These are phyloP conservation scores for Drosophila mercatorum DNA, from an alignment of 2,888 invertebrate genomes.

Conservation along the genomic window DNA sequence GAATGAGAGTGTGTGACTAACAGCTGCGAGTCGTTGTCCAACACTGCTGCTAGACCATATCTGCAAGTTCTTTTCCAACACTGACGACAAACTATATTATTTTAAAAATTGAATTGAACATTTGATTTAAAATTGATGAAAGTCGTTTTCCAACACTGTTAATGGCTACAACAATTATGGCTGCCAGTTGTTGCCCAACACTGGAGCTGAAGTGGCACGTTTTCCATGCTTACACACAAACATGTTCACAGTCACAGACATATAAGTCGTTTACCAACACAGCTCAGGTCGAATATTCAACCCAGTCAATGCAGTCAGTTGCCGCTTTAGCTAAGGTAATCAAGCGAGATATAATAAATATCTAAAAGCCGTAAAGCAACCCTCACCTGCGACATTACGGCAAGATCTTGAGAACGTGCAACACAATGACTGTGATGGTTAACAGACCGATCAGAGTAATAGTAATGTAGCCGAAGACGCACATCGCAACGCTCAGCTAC, in stretches of 20 bases:
- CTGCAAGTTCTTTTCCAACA: neutral
- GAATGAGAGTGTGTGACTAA: neutral
- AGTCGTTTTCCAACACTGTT: neutral
- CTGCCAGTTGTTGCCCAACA: neutral
- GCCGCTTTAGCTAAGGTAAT: too few relatives aligned
- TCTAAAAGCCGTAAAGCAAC: rapidly evolving
- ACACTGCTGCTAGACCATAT: neutral
- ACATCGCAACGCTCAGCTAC: conserved; percentile 35
- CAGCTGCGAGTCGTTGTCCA: neutral
- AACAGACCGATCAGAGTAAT: conserved; percentile 7
- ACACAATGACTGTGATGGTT: neutral
- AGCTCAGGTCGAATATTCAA: neutral
- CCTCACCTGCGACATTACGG: too few relatives aligned
- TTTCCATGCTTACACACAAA: too few relatives aligned
- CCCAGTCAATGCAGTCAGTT: too few relatives aligned
- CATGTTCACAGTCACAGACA: too few relatives aligned
- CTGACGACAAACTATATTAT: too few relatives aligned
- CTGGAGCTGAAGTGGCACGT: neutral
- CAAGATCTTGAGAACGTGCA: neutral
- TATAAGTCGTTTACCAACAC: neutral
- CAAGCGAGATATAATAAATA: too few relatives aligned
- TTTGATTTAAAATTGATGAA: too few relatives aligned
- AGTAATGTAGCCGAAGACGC: conserved; percentile 45
- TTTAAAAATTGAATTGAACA: too few relatives aligned
- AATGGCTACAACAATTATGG: neutral